A percentile compares a stretch with the other conserved stretches of the same genome.
Evolutionary conservation across 2,113 vertebrate genomes (phyloP).

Genomic region (Cettia cetti): DNA sequence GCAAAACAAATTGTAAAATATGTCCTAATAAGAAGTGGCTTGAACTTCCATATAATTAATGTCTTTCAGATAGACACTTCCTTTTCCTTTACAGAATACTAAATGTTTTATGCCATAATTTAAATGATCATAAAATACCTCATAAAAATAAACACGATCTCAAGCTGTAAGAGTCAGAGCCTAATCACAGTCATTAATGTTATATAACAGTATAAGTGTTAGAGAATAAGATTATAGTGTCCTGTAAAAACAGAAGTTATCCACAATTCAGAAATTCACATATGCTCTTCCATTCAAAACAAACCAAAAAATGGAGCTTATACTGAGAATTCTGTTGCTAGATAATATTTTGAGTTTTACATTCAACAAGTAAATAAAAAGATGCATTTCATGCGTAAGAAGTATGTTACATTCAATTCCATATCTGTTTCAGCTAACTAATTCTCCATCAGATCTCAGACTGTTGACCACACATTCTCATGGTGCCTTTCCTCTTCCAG

Average conservation of each 20-base stretch:
- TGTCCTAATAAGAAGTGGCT: neutral
- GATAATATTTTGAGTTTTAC: neutral
- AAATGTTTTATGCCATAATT: neutral
- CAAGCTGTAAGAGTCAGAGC: neutral
- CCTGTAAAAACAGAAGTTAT: neutral
- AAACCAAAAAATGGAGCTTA: neutral
- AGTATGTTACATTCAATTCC: neutral
- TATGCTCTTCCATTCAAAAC: neutral
- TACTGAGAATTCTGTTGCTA: neutral
- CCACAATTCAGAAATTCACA: neutral
- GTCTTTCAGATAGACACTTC: neutral
- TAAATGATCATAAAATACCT: neutral
- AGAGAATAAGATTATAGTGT: neutral
- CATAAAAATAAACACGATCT: neutral
- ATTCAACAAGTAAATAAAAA: neutral
- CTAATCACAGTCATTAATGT: neutral
- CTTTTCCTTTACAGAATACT: neutral
- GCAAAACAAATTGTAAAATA: neutral
- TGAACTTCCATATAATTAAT: neutral
- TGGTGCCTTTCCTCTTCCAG: neutral
- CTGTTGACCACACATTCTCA: neutral
- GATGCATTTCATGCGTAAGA: fast-evolving
- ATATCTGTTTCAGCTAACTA: neutral
- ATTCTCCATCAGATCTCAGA: neutral
- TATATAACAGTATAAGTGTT: neutral